Evolutionary conservation across 2,888 invertebrate genomes (phyloP).

Genomic region (Athalia cordata): DNA sequence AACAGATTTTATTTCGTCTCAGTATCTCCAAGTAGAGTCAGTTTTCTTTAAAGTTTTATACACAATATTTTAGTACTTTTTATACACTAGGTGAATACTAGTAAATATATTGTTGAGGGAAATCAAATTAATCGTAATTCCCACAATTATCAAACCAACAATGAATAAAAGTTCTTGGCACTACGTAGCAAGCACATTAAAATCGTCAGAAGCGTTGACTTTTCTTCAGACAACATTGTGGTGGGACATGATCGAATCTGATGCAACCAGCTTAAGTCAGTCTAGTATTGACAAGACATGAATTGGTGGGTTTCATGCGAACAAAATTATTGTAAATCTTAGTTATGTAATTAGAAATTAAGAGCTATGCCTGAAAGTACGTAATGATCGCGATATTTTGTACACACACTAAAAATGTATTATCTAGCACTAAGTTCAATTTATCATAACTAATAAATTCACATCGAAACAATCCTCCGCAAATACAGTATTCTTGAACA

Average conservation of each 20-base stretch:
- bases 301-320: no score
- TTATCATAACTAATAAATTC: constrained; percentile 22
- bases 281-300: no score
- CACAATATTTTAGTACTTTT: constrained; percentile 16
- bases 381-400: constrained; percentile 8
- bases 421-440: constrained; percentile 23
- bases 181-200: no score
- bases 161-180: no score
- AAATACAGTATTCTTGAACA: neutral
- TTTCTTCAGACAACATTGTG: no score
- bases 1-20: constrained; percentile 1
- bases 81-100: constrained; percentile 13
- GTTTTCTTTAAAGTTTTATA: constrained; percentile 35
- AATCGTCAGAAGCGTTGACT: no score
- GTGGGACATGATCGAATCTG: no score
- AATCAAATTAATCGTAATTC: neutral
- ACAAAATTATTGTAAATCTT: no score
- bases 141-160: neutral
- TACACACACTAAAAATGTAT: constrained; percentile 10
- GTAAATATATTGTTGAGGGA: neutral
- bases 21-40: constrained; percentile 8
- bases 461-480: neutral
- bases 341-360: no score
- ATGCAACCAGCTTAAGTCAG: no score
- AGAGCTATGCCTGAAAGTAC: no score